phyloP scores from a whole-genome alignment of 2,888 invertebrate species.

The Cepaea hortensis region DNA sequence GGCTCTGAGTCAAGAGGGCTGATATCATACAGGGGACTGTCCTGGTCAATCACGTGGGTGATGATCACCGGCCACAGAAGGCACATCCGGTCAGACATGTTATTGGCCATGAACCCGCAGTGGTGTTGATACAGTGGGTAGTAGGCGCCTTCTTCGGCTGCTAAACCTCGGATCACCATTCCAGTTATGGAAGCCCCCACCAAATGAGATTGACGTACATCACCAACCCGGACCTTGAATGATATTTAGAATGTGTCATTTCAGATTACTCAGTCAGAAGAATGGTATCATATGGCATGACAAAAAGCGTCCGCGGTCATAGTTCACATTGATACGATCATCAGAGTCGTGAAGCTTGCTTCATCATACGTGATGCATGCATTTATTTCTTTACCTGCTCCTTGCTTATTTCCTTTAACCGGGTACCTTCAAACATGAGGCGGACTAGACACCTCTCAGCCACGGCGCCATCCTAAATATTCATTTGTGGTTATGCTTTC shows the following conservation, averaged over 20 bases:
- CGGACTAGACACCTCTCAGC: too few relatives aligned
- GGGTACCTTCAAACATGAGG: too few relatives aligned
- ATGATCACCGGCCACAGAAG: constrained; percentile 98
- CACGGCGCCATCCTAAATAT: too few relatives aligned
- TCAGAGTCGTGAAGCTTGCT: too few relatives aligned
- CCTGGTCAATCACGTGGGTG: constrained; percentile 92
- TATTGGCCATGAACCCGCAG: constrained; percentile 91
- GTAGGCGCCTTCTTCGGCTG: constrained; percentile 92
- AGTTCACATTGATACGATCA: too few relatives aligned
- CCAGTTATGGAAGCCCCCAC: constrained; percentile 92
- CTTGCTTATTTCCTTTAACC: too few relatives aligned
- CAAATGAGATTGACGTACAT: constrained; percentile 74
- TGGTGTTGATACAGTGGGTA: constrained; percentile 95
- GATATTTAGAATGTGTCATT: not conserved
- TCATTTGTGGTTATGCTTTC: too few relatives aligned
- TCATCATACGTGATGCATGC: too few relatives aligned
- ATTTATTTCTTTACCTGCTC: too few relatives aligned
- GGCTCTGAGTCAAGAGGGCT: constrained; percentile 91
- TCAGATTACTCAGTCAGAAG: not conserved
- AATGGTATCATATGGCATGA: too few relatives aligned
- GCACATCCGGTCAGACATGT: constrained; percentile 93
- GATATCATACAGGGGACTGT: constrained; percentile 91
- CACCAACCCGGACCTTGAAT: constrained; percentile 74
- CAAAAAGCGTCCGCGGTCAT: too few relatives aligned
- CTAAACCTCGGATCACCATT: constrained; percentile 93